These are phyloP conservation scores for Homarus gammarus DNA, from an alignment of 2,888 invertebrate genomes.

Conservation along the genomic window DNA sequence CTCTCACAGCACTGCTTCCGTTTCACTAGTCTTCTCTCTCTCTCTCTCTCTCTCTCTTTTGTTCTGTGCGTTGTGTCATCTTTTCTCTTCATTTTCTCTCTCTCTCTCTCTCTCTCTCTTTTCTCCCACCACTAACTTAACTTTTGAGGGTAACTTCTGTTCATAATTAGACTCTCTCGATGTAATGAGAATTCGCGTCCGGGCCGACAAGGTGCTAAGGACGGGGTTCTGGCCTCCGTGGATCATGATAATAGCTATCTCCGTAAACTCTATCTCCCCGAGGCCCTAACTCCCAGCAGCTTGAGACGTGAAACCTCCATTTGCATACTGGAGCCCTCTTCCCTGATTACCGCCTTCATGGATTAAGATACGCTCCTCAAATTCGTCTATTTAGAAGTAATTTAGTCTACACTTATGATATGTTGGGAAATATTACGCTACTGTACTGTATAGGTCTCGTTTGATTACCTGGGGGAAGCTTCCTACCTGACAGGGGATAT, in stretches of 20 bases:
- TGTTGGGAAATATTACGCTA: conserved; percentile 32
- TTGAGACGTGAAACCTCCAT: conserved; percentile 1
- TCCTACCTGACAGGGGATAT: conserved; percentile 28
- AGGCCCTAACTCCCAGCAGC: conserved; percentile 25
- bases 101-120: conserved; percentile 3
- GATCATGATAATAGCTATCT: not conserved
- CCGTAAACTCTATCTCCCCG: conserved; percentile 6
- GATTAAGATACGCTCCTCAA: conserved; percentile 49
- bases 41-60: too few species aligned
- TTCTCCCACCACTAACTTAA: not conserved
- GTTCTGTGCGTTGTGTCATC: not conserved
- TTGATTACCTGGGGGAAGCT: conserved; percentile 50
- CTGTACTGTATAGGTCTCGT: conserved; percentile 43
- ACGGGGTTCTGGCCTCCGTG: too few species aligned
- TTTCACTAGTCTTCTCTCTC: too few species aligned
- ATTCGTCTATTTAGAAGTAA: conserved; percentile 59
- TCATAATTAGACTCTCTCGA: conserved; percentile 9
- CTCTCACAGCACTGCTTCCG: too few species aligned
- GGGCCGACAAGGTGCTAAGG: not conserved
- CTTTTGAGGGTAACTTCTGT: not conserved
- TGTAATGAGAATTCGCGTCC: conserved; percentile 2
- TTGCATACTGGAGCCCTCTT: conserved; percentile 44
- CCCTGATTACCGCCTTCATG: conserved; percentile 43
- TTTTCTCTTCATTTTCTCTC: not conserved
- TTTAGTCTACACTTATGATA: conserved; percentile 58